phyloP scores from a whole-genome alignment of 2,797 vertebrate genomes.

The Ataeniobius toweri region DNA sequence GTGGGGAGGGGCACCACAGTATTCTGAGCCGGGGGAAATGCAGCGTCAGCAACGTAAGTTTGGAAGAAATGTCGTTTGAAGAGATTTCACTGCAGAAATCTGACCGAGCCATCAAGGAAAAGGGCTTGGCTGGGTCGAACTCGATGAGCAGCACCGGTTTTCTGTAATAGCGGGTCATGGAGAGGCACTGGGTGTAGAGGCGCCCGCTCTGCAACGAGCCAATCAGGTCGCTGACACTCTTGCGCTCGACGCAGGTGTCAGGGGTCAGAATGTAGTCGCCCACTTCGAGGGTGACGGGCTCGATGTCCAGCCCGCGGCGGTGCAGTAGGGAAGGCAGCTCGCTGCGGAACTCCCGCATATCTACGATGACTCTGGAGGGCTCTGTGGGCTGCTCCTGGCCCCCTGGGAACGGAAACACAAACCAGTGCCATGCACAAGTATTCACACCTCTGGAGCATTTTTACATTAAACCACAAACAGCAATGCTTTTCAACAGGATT shows the following conservation, averaged over 20 bases:
- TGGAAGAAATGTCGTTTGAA: conserved; percentile 88
- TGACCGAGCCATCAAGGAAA: conserved; percentile 86
- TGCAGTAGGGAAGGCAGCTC: conserved; percentile 94
- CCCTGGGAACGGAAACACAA: conserved; percentile 71
- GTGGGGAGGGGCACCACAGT: conserved; percentile 95
- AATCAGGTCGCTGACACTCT: conserved; percentile 94
- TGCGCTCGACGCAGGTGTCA: conserved; percentile 94
- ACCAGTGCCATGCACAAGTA: neutral
- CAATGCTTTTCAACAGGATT: neutral
- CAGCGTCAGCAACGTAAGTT: conserved; percentile 91
- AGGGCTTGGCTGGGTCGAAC: conserved; percentile 91
- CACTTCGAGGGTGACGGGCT: conserved; percentile 93
- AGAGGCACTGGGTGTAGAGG: conserved; percentile 90
- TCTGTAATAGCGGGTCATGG: conserved; percentile 94
- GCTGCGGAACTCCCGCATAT: conserved; percentile 96
- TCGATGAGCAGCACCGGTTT: conserved; percentile 93
- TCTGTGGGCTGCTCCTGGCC: conserved; percentile 85
- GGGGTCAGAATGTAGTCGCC: conserved; percentile 96
- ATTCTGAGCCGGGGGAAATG: conserved; percentile 94
- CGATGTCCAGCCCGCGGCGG: conserved; percentile 92
- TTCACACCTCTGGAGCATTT: too few relatives aligned
- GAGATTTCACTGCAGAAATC: conserved; percentile 91
- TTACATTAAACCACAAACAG: neutral
- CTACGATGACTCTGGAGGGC: conserved; percentile 88
- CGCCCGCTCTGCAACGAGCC: conserved; percentile 92